Evolutionary conservation across 2,888 invertebrate genomes (phyloP).

Genomic region (Phasia obesa): DNA sequence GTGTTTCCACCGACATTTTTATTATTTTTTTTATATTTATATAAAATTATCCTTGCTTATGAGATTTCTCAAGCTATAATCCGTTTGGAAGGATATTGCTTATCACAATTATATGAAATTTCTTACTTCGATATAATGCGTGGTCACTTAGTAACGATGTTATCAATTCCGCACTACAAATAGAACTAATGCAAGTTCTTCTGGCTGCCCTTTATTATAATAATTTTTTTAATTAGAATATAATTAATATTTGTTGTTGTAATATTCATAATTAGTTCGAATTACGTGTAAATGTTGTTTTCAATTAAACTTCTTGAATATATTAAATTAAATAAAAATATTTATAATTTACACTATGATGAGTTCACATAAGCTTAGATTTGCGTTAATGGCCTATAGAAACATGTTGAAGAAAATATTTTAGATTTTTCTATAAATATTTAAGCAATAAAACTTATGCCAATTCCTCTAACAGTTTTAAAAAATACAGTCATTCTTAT

Average conservation of each 20-base stretch:
- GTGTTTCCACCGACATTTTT: constrained; percentile 74
- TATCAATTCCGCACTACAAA: constrained; percentile 19
- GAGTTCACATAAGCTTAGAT: neutral
- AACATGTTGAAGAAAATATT: no score
- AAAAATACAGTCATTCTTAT: no score
- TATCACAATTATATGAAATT: constrained; percentile 18
- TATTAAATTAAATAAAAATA: constrained; percentile 26
- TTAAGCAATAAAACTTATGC: neutral
- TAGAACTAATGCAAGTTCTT: constrained; percentile 47
- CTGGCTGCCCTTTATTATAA: constrained; percentile 29
- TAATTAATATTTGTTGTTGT: constrained; percentile 8
- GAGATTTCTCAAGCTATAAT: neutral
- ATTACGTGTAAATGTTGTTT: constrained; percentile 12
- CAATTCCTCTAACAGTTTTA: no score
- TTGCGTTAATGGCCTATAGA: neutral
- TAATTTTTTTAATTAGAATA: constrained; percentile 40
- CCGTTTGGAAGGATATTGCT: constrained; percentile 14
- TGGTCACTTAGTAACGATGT: constrained; percentile 34
- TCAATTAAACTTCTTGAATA: constrained; percentile 4
- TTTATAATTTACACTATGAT: neutral
- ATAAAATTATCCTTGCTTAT: constrained; percentile 15
- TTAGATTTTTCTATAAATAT: no score
- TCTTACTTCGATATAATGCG: constrained; percentile 55
- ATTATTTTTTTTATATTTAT: no score
- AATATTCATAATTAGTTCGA: constrained; percentile 16